Evolutionary conservation across 2,888 invertebrate genomes (phyloP), one percentile per base, ranked within the genome.

Genomic region (Nomada fabriciana): DNA sequence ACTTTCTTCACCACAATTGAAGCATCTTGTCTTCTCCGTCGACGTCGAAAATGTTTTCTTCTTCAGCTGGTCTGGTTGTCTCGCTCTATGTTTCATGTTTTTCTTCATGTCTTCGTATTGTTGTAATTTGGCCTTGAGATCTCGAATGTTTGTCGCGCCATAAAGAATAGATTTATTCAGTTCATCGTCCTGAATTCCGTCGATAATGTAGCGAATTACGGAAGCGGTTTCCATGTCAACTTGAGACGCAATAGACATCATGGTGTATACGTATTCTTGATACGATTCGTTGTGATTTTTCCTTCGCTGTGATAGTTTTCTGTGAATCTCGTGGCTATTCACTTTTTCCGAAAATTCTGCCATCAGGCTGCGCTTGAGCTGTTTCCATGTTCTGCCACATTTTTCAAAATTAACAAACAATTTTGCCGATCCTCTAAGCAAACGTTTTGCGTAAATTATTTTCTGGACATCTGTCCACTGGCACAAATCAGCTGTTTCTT

Each of bases 161-260:
- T 81, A 83, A 25, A 83, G 42, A 18, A 83, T 64, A 5, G 50
- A 23, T 43, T 84, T 82, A 43, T 78, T 76, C 0, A 25, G 52
- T 15, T 78, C 79, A 18, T 75, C 75, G 57, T 80, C 79, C 47
- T 82, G 67, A 11, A 84, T 43, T 29, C 4, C 29, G 29, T 29
- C 4, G 4, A 29, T 29, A 29, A 29, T 5, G 29, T 29, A 29
- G 29, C 4, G 64, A 11, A 84, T 81, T 0, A 82, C 50, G 1
- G 77, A 64, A 4, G 57, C n/a, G 9, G 65, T 64, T 15, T 86
- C 81, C 50, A 84, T 67, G 20, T 81, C 36, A 11, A 67, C 80
- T 23, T 80, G 74, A 1, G 76, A 23, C 1, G 69, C 83, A 11
- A 72, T 67, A 4, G 7, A 25, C 20, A 67, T n/a, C 55, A 67